Evolutionary conservation across 2,888 invertebrate species (phyloP).

Genomic region (Oxystoma pomonae): DNA sequence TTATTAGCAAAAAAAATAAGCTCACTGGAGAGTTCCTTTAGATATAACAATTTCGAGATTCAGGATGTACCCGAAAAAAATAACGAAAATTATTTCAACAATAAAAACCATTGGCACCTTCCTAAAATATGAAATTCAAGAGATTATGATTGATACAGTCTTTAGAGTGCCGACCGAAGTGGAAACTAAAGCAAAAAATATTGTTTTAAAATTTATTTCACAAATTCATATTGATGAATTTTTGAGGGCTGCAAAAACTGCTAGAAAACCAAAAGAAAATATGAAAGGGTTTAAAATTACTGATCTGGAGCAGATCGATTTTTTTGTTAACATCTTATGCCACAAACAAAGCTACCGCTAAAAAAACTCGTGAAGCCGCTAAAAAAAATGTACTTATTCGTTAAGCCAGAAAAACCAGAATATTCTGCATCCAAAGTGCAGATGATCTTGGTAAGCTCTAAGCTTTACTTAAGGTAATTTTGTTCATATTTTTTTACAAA

Average conservation of each 20-base stretch:
- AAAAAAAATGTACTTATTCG: constrained; percentile 11
- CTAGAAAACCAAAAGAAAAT: constrained; percentile 7
- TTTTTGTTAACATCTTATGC: constrained; percentile 15
- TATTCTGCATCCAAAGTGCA: constrained; percentile 7
- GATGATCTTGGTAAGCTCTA: constrained; percentile 11
- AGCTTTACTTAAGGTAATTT: neutral
- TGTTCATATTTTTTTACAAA: too few relatives aligned
- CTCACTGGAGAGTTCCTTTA: neutral
- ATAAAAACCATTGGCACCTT: neutral
- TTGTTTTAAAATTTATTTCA: neutral
- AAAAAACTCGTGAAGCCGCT: constrained; percentile 10
- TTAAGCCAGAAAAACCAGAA: constrained; percentile 10
- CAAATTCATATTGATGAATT: constrained; percentile 12
- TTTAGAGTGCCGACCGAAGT: constrained; percentile 13
- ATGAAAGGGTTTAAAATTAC: constrained; percentile 11
- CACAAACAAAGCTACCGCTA: constrained; percentile 12
- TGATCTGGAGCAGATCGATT: too few relatives aligned
- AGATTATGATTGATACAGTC: constrained; percentile 7
- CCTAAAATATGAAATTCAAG: neutral
- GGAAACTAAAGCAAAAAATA: neutral
- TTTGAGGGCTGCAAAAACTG: constrained; percentile 8
- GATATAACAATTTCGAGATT: constrained; percentile 8
- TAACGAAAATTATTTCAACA: neutral
- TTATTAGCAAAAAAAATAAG: neutral
- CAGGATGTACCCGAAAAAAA: constrained; percentile 1